Base-by-base conservation (phyloP, 2,113 vertebrate genomes). In the Petromus typicus region DNA sequence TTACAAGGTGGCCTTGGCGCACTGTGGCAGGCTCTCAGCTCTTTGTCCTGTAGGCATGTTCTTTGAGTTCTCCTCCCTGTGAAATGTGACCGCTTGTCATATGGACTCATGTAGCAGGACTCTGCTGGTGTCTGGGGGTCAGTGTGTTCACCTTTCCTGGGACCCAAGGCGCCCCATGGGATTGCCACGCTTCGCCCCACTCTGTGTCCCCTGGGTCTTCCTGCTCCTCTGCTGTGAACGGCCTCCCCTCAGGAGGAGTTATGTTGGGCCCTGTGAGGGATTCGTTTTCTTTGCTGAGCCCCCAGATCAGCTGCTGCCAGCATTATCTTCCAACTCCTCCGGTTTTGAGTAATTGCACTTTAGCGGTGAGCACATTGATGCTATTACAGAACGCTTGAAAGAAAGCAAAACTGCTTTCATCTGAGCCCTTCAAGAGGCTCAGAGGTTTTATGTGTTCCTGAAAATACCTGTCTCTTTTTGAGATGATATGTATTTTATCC, bases 201-300 rank as follows among this genome's bases (percentile, higher is more conserved):
- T 1, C 45, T 1, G 1, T 61, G 64, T 91, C 73, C 56, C 25
- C 43, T 45, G 3, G 13, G 81, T 37, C 23, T 18, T 90, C 61
- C 2, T 0, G 32, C 20, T 84, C 20, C 66, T 94, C 95, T 83
- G 73, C 69, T 83, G 51, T 32, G 37, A 69, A 51, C 13, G 25
- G 9, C 54, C 93, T 91, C 66, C 83, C 93, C 37, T 89, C 11
- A 56, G 22, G 83, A 83, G 79, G 69, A 40, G 37, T 86, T 89
- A 90, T 91, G 73, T 78, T 40, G 37, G 66, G 18, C 76, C 18
- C 45, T 80, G 32, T 76, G 67, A 96, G 48, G 71, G 84, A 67
- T 95, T 78, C 20, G n/a, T 90, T 93, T 94, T 90, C 75, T 97
- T 91, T 76, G 43, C 63, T 64, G 67, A 94, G 84, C 17, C 51